Evolutionary conservation across 2,888 invertebrate genomes (phyloP).

Genomic region (Oscheius onirici): DNA sequence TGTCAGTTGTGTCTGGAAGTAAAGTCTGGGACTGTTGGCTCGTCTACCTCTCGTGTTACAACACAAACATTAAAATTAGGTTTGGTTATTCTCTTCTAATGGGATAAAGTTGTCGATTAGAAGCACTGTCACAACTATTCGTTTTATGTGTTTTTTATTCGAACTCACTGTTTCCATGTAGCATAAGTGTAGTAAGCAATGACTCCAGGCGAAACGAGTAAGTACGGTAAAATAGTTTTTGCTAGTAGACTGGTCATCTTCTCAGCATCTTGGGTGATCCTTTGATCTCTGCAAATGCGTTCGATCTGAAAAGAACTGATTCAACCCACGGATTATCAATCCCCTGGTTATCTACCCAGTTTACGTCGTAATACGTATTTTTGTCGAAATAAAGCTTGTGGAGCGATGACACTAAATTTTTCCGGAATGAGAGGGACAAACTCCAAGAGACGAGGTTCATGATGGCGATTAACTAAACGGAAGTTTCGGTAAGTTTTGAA

Average conservation of each 20-base stretch:
- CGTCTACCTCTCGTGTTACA: too few species aligned
- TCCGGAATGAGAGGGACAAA: constrained; percentile 75
- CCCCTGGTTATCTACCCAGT: constrained; percentile 73
- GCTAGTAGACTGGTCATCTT: constrained; percentile 73
- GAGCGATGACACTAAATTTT: constrained; percentile 72
- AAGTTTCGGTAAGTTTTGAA: neutral
- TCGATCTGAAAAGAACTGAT: too few species aligned
- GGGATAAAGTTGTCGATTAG: too few species aligned
- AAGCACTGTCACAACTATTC: neutral
- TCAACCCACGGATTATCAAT: constrained; percentile 75
- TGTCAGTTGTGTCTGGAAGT: too few species aligned
- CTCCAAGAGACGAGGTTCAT: constrained; percentile 73
- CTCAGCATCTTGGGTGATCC: constrained; percentile 76
- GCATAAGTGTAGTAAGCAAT: constrained; percentile 76
- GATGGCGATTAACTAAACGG: constrained; percentile 73
- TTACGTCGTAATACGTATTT: constrained; percentile 74
- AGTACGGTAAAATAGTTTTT: constrained; percentile 57
- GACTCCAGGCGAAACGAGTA: constrained; percentile 74
- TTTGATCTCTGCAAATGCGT: constrained; percentile 75
- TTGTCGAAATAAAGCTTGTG: constrained; percentile 75
- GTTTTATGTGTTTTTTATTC: neutral
- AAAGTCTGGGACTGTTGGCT: too few species aligned
- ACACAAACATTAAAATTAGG: too few species aligned
- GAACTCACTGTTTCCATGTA: constrained; percentile 73
- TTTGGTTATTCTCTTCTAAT: too few species aligned